Base-by-base conservation (phyloP, 1,140 invertebrate genomes). In the Physella acuta region DNA sequence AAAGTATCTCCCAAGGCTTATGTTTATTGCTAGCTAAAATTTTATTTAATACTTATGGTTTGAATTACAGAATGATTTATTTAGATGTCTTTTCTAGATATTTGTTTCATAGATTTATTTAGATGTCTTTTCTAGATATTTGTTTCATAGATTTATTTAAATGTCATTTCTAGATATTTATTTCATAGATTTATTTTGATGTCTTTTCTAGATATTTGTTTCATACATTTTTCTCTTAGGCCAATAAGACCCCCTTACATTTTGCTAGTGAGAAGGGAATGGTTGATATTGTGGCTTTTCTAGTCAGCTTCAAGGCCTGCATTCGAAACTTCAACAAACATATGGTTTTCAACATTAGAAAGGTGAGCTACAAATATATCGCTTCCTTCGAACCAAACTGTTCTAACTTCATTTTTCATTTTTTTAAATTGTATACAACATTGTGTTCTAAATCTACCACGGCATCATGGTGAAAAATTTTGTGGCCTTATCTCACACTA, bases 201-300 rank as follows among this genome's bases (percentile, higher is more conserved):
- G 3, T 28, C 34, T 20, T 44, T 68, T 58, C 66, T 14, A 14
- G 8, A 11, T 8, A 56, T 56, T 56, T 56, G 20, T 44, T 44
- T 44, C 20, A 8, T 14, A 8, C 3, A 49, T n/a, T 51, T 65
- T 28, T 26, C 8, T 44, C 60, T 58, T 56, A 68, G 66, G 55
- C 56, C 28, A 68, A 60, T 26, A 68, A 68, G n/a, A 68, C 66
- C 30, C 66, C 66, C 5, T 26, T 68, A 14, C 66, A 68, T 60
- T 49, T 68, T 33, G 66, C 66, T 28, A 68, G 55, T 60, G 66
- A 68, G 66, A 68, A 55, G 51, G 66, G 66, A 8, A 39, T 44
- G 28, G 66, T 68, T 37, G 66, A 59, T 3, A 68, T 68, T 37
- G 66, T 68, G 17, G 66, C 66, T 5, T 68, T 68, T 28, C 66